phyloP scores from a whole-genome alignment of 2,888 invertebrate genomes.

The Embidobia sp. region DNA sequence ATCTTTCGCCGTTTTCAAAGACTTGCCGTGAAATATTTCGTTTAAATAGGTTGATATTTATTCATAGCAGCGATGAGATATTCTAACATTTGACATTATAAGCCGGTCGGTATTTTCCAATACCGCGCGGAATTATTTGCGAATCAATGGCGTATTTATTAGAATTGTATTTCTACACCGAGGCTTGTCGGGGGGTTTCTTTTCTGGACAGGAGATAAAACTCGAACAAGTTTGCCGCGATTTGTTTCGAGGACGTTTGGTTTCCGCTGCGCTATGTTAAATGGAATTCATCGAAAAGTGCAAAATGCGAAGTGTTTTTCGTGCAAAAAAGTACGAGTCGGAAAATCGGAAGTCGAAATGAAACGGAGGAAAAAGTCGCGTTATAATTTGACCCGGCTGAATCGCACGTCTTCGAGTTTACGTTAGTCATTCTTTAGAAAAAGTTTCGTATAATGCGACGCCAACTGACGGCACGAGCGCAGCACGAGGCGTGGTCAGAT shows the following conservation, averaged over 20 bases:
- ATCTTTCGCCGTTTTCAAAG: conserved; percentile 6
- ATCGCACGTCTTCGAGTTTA: conserved; percentile 7
- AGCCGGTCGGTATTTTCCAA: conserved; percentile 1
- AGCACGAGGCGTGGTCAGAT: conserved; percentile 59
- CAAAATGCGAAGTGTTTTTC: too few relatives aligned
- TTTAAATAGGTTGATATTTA: conserved; percentile 42
- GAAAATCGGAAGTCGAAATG: too few relatives aligned
- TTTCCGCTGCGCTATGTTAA: too few relatives aligned
- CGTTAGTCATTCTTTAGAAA: conserved; percentile 32
- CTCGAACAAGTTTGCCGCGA: too few relatives aligned
- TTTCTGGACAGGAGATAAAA: too few relatives aligned
- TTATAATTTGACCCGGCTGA: background rate
- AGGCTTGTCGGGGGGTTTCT: too few relatives aligned
- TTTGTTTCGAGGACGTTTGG: too few relatives aligned
- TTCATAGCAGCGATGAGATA: conserved; percentile 29
- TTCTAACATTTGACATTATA: conserved; percentile 16
- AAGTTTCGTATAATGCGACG: conserved; percentile 50
- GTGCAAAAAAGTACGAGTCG: too few relatives aligned
- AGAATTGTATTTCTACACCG: too few relatives aligned
- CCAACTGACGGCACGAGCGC: conserved; percentile 29
- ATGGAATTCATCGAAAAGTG: too few relatives aligned
- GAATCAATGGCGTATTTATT: too few relatives aligned
- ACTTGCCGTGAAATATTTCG: conserved; percentile 24
- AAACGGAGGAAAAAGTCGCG: background rate
- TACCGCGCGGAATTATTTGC: background rate